Evolutionary conservation across 2,797 vertebrate species (phyloP).

Genomic region (Dendrocincla tyrannina): DNA sequence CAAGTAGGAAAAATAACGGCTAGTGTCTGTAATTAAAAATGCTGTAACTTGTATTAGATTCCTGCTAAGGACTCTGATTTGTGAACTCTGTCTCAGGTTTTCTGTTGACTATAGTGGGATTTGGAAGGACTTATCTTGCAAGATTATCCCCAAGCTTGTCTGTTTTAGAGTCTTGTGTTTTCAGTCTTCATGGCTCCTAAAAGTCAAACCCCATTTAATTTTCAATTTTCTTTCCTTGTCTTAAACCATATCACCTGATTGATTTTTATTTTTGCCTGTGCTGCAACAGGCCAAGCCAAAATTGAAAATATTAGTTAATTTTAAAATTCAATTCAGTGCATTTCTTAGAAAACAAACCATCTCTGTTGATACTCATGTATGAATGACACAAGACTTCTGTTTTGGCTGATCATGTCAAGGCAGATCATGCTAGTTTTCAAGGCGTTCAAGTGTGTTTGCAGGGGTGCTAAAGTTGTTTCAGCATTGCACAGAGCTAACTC

Average conservation of each 20-base stretch:
- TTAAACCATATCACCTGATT: accelerated
- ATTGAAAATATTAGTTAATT: not conserved
- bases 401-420: not conserved
- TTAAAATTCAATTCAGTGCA: not conserved
- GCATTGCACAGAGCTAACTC: not conserved
- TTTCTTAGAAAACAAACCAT: not conserved
- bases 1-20: not conserved
- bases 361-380: accelerated
- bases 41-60: not conserved
- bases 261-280: not conserved
- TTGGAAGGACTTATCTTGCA: not conserved
- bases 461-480: not conserved
- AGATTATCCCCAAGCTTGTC: not conserved
- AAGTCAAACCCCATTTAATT: not conserved
- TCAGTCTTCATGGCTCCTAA: not conserved
- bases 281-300: not conserved
- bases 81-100: not conserved
- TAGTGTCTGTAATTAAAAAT: not conserved
- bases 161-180: not conserved
- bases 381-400: not conserved
- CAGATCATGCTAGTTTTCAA: not conserved
- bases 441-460: not conserved
- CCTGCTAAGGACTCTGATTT: not conserved
- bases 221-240: not conserved
- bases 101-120: not conserved